These are phyloP conservation scores for Macropodus opercularis DNA, from an alignment of 2,797 vertebrate genomes.

Conservation along the genomic window DNA sequence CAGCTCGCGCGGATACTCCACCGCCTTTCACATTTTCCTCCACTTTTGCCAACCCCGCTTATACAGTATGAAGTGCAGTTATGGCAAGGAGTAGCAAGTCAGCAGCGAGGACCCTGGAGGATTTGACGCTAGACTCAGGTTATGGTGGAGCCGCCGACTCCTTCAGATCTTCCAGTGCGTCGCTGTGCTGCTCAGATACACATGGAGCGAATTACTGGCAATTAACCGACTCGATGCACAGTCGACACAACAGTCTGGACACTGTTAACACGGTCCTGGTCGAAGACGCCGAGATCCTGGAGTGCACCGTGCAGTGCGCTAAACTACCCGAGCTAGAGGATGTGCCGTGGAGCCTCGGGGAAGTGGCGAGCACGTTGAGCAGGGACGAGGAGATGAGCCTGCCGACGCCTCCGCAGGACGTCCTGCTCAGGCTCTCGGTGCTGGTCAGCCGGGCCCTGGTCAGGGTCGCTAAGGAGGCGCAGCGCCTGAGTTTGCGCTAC, in stretches of 20 bases:
- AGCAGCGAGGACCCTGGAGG: conserved; percentile 94
- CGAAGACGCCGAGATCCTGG: conserved; percentile 96
- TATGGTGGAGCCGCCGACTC: conserved; percentile 99
- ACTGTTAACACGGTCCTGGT: conserved; percentile 97
- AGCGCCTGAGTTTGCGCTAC: conserved; percentile 94
- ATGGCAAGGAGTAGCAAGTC: conserved; percentile 96
- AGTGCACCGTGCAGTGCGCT: conserved; percentile 92
- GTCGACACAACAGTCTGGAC: conserved; percentile 97
- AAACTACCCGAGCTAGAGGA: conserved; percentile 98
- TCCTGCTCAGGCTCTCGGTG: conserved; percentile 88
- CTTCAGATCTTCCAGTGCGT: conserved; percentile 96
- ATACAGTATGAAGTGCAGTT: conserved; percentile 93
- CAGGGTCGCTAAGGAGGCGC: conserved; percentile 91
- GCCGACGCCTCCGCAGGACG: conserved; percentile 81
- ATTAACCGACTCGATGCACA: conserved; percentile 96
- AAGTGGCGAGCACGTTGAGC: conserved; percentile 89
- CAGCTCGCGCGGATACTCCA: conserved; percentile 11
- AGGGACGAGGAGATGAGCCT: conserved; percentile 81
- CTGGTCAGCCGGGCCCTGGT: conserved; percentile 91
- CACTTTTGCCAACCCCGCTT: conserved; percentile 59
- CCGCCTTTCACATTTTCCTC: conserved; percentile 23
- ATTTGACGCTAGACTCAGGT: conserved; percentile 98
- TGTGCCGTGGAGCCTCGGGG: conserved; percentile 96
- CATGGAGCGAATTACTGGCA: conserved; percentile 90
- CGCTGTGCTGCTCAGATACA: conserved; percentile 95